Evolutionary conservation across 2,797 vertebrate genomes (phyloP), one percentile per base, ranked within the genome.

Genomic region (Spheniscus humboldti): DNA sequence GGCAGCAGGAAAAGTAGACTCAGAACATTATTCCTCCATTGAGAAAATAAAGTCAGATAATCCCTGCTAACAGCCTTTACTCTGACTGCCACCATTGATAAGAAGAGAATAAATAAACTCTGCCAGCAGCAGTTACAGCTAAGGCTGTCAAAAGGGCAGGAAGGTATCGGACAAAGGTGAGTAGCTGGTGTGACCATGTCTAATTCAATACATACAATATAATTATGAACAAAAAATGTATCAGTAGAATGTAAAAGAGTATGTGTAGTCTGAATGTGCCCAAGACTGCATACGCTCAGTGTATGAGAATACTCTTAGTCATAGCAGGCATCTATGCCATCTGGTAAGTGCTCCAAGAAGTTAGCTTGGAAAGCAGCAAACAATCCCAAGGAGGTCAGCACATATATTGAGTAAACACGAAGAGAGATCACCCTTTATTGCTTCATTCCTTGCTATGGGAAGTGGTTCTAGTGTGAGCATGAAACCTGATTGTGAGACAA

Each of bases 41-140:
- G 53, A 88, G 66, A 56, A 93, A 93, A 80, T 7, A 62, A 86
- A 78, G 64, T 64, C 24, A 92, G 80, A 81, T 75, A 85, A 76
- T 37, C 18, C 31, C 11, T 82, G 28, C 41, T 76, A 91, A 79
- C 19, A 63, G 17, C 18, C 16, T 92, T 82, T 79, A 66, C 11
- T 79, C 55, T 5, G 10, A 52, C 59, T 78, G 55, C 39, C 31
- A 76, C 28, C 24, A 19, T 2, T 67, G 69, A 67, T 72, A 93
- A 64, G 41, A 89, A 66, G 13, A 88, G 43, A 76, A 76, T n/a
- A 86, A 95, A 39, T 25, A 72, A 86, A 56, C 18, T 72, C 35
- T 73, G 25, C 18, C 35, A 87, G 55, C 8, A 35, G 43, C 47
- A 52, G 18, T 60, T 67, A 52, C 43, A 71, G 18, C 57, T 83